These are phyloP conservation scores for Epistrophe grossulariae DNA, from an alignment of 2,888 invertebrate species.

Conservation along the genomic window DNA sequence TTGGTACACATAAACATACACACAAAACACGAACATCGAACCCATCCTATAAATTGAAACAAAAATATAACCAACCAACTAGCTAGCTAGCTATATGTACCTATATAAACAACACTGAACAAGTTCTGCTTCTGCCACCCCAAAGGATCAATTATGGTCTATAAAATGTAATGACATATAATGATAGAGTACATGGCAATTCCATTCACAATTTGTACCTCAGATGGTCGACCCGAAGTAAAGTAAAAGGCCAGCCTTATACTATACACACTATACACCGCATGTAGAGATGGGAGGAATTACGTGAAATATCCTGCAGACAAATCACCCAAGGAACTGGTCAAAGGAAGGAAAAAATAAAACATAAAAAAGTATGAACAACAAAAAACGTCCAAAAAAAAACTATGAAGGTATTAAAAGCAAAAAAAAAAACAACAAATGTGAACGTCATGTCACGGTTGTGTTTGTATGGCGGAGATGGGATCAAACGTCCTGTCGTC, in stretches of 20 bases:
- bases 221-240: conserved; percentile 55
- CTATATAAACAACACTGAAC: conserved; percentile 40
- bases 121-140: conserved; percentile 75
- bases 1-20: background rate
- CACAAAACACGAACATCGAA: conserved; percentile 1
- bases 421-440: conserved; percentile 64
- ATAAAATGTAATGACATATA: conserved; percentile 84
- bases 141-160: conserved; percentile 78
- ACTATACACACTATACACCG: conserved; percentile 16
- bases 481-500: conserved; percentile 75
- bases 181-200: conserved; percentile 81
- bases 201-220: conserved; percentile 74
- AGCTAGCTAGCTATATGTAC: conserved; percentile 37
- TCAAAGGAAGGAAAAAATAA: conserved; percentile 68
- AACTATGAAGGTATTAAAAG: conserved; percentile 25
- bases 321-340: conserved; percentile 74
- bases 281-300: conserved; percentile 51
- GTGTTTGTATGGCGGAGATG: conserved; percentile 59
- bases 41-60: conserved; percentile 7
- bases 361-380: conserved; percentile 30
- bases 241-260: conserved; percentile 40
- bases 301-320: conserved; percentile 75
- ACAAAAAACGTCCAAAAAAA: conserved; percentile 15
- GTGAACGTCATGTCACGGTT: conserved; percentile 64
- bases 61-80: conserved; percentile 56